Percentiles rank a stretch among this genome's conserved stretches.
phyloP scores from a whole-genome alignment of 1,140 invertebrate species.

The Berghia stephanieae region DNA sequence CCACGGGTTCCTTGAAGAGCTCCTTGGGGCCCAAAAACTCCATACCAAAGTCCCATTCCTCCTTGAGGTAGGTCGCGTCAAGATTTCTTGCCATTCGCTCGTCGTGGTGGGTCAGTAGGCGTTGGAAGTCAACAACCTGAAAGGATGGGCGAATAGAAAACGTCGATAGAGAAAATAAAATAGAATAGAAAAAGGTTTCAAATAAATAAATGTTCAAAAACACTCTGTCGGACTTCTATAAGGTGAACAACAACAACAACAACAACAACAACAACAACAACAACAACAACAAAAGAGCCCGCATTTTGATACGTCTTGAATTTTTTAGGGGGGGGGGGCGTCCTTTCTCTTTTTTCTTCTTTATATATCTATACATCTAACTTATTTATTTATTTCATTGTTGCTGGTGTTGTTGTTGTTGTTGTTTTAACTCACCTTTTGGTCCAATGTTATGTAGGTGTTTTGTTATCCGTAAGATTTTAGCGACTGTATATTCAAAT shows the following conservation, averaged over 20 bases:
- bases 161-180: neutral
- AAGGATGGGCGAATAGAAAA: conserved; percentile 26
- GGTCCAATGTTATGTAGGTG: neutral
- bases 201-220: neutral
- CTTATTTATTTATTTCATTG: too few species aligned
- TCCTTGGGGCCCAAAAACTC: conserved; percentile 44
- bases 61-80: conserved; percentile 52
- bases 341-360: too few species aligned
- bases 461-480: neutral
- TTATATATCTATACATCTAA: too few species aligned
- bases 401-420: neutral
- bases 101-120: conserved; percentile 58
- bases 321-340: too few species aligned
- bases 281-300: neutral
- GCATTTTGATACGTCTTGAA: too few species aligned
- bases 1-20: conserved; percentile 52
- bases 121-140: conserved; percentile 57
- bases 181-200: neutral
- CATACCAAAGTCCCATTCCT: conserved; percentile 60
- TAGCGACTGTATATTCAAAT: neutral
- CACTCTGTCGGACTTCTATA: neutral
- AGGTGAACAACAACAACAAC: neutral
- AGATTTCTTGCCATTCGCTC: conserved; percentile 45
- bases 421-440: neutral
- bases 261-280: neutral